Percentiles rank a stretch among this genome's conserved stretches.
These are phyloP conservation scores for Byasa hedistus DNA, from an alignment of 2,888 invertebrate species.

Conservation along the genomic window DNA sequence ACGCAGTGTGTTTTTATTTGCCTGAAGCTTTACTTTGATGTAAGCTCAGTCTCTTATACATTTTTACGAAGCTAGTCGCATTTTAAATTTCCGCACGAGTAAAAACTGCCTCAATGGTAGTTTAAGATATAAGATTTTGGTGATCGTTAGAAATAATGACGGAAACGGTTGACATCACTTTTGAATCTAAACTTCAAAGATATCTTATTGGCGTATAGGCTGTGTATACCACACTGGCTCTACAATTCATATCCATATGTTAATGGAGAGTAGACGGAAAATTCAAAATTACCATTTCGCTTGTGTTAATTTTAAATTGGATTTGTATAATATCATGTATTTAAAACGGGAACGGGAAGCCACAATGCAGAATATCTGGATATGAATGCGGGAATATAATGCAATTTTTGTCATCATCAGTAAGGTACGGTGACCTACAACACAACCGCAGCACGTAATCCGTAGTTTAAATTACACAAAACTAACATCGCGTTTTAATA, in stretches of 20 bases:
- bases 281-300: not conserved
- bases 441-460: constrained; percentile 1
- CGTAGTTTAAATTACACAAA: constrained; percentile 1
- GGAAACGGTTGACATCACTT: not conserved
- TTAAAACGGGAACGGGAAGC: not conserved
- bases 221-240: too few relatives aligned
- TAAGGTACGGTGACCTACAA: not conserved
- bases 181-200: not conserved
- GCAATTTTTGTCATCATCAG: not conserved
- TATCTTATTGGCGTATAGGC: too few relatives aligned
- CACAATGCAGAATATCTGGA: not conserved
- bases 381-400: not conserved
- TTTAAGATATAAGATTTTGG: not conserved
- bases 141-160: not conserved
- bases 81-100: not conserved
- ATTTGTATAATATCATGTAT: not conserved
- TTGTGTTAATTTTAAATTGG: not conserved
- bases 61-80: constrained; percentile 4
- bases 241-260: too few relatives aligned
- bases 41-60: constrained; percentile 9
- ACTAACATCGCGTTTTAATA: constrained; percentile 2
- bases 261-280: not conserved
- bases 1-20: constrained; percentile 10
- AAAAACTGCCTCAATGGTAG: not conserved
- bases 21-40: constrained; percentile 17